These are phyloP conservation scores for Discoglossus pictus DNA, from an alignment of 2,797 vertebrate species.

Conservation along the genomic window DNA sequence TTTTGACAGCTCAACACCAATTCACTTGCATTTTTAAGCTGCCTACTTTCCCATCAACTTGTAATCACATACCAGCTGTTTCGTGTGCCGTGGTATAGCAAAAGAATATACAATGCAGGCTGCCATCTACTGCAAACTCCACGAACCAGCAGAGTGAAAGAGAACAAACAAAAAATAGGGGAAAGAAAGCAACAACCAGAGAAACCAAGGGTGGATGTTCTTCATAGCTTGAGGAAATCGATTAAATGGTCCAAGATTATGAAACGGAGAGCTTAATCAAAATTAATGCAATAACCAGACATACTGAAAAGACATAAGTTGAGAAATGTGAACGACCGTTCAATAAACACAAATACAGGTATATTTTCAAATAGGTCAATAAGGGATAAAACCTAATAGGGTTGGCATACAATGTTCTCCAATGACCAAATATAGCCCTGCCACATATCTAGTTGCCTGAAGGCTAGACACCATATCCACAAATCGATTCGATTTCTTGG, in stretches of 20 bases:
- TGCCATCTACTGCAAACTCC: slow-evolving; percentile 79
- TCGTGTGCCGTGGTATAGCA: slow-evolving; percentile 65
- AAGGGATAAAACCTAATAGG: no score
- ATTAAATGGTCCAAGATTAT: no score
- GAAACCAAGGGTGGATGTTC: slow-evolving; percentile 60
- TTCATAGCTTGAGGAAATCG: slow-evolving; percentile 70
- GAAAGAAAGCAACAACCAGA: slow-evolving; percentile 58
- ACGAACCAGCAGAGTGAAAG: slow-evolving; percentile 67
- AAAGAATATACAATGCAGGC: slow-evolving; percentile 72
- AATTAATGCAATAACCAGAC: neutral
- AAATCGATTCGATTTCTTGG: no score
- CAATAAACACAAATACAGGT: no score
- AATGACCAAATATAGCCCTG: no score
- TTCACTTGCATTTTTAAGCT: slow-evolving; percentile 68
- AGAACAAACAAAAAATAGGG: slow-evolving; percentile 73
- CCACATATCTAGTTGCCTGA: no score
- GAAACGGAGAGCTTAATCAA: neutral
- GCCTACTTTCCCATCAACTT: slow-evolving; percentile 67
- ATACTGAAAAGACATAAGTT: neutral
- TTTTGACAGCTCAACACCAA: slow-evolving; percentile 67
- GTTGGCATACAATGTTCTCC: no score
- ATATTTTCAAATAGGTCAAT: no score
- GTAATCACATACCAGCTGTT: slow-evolving; percentile 76
- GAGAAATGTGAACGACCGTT: no score
- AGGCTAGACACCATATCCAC: no score